Base-by-base conservation (phyloP, 2,888 invertebrate genomes). In the Vesta saturnalis region DNA sequence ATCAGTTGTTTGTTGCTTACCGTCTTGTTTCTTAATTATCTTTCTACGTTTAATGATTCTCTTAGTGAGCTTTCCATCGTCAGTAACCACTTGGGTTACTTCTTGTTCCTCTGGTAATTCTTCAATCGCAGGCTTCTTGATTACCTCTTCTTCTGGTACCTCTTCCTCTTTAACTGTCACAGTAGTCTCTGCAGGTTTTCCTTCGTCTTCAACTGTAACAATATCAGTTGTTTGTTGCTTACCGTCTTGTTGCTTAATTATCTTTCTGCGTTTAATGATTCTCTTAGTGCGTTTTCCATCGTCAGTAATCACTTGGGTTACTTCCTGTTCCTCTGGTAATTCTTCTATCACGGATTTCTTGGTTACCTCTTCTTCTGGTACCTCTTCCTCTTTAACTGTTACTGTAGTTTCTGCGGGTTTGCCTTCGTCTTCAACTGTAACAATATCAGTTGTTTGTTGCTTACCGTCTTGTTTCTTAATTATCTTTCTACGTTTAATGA, bases 401-500 rank as follows among this genome's bases (percentile, higher is more conserved):
- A 82, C 78, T 2, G 80, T 80, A 0, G 78, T 80, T 23, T 81
- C 77, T 6, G 74, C 80, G 74, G 77, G 69, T 71, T 80, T 73
- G 47, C 77, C 79, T 74, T 79, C 77, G 77, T 81, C 78, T 67
- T 81, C 76, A 39, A 80, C 76, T 69, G 74, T 78, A 1, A 79
- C 77, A 21, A 79, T 76, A 64, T 80, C 77, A 0, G 76, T 78
- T 0, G 74, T 76, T 64, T 77, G 74, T 68, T 78, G 76, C 10
- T 76, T 75, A 3, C 69, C 68, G 10, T 77, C 80, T 15, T 77
- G 81, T 12, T 79, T 77, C 19, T 78, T 77, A 56, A 82, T 80
- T 30, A 79, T 81, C 0, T 81, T 79, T n/a, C 80, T 78, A 67
- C 81, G 82, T 63, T 78, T 83, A n/a, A 77, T 73, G 1, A 77